A percentile compares a stretch with the other conserved stretches of the same genome.
Conservation (phyloP, 2,888 invertebrate genomes). For the Sycophila texana region DNA sequence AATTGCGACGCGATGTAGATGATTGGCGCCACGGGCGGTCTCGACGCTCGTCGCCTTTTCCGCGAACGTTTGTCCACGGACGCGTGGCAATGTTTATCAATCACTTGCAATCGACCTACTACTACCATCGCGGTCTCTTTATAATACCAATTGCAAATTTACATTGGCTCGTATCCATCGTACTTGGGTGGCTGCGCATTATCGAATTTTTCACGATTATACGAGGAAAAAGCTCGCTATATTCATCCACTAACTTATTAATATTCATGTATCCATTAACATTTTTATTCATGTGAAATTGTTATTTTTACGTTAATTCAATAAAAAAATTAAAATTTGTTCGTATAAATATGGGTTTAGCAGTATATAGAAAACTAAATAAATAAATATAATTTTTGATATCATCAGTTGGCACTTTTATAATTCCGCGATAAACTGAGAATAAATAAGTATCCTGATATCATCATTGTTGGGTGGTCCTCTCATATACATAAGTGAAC, state of each 20-base stretch:
- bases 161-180: neutral
- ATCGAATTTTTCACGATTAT: neutral
- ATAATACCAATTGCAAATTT: slow-evolving; percentile 65
- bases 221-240: neutral
- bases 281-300: too few species aligned
- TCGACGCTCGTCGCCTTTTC: slow-evolving; percentile 62
- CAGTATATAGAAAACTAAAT: too few species aligned
- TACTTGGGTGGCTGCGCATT: slow-evolving; percentile 13
- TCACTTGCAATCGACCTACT: slow-evolving; percentile 66
- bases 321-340: neutral
- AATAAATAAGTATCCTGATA: slow-evolving; percentile 19
- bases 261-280: too few species aligned
- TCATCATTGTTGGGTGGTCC: slow-evolving; percentile 59
- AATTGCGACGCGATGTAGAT: slow-evolving; percentile 41
- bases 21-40: slow-evolving; percentile 62
- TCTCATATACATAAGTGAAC: slow-evolving; percentile 23
- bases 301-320: too few species aligned
- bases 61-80: slow-evolving; percentile 62
- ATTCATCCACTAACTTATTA: neutral
- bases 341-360: neutral
- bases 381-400: too few species aligned
- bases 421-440: neutral
- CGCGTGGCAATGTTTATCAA: slow-evolving; percentile 73
- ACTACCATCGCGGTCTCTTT: slow-evolving; percentile 57
- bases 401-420: neutral